Evolutionary conservation across 2,113 vertebrate genomes (phyloP), one percentile per base, ranked within the genome.

Genomic region (Archilochus colubris): DNA sequence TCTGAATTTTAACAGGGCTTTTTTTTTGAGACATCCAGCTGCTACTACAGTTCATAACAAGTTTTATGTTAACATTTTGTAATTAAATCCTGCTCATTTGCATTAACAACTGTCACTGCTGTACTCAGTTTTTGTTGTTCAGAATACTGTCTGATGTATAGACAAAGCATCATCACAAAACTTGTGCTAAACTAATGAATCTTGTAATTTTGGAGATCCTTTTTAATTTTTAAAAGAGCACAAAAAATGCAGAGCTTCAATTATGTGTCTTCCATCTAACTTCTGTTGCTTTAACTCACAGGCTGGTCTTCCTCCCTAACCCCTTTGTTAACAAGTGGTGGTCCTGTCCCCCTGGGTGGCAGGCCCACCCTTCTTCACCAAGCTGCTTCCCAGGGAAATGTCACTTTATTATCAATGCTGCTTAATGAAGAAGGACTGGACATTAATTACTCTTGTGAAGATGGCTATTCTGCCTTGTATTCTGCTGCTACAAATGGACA

Each of bases 391-490:
- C 99, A 99, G 99, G 99, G 99, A 99, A 99, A 99, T 98, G 99
- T 99, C 99, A 99, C 99, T 99, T 99, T 99, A 99, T 99, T 99
- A 98, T 99, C 99, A 98, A 99, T 99, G 99, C 99, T 99, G 99
- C 99, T 99, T 99, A 99, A 99, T 98, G 99, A 98, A 98, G 98
- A 99, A 98, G 98, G 98, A 98, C 97, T 98, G 97, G 98, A 98
- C 96, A 97, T 98, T 97, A 98, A 98, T 98, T 98, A 98, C 96
- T 98, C 97, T 97, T 98, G 98, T 97, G 98, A 98, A 98, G 98
- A 99, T 98, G 98, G 98, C 97, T 98, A 98, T 98, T 99, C 99
- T 98, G 99, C 99, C 98, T 99, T 99, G 99, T 99, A 99, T 99
- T 99, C 99, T 99, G 99, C 99, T 99, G 99, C 99, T 99, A 98